Evolutionary conservation across 1,140 invertebrate species (phyloP).

Genomic region (Macrotrachela quadricornifera): DNA sequence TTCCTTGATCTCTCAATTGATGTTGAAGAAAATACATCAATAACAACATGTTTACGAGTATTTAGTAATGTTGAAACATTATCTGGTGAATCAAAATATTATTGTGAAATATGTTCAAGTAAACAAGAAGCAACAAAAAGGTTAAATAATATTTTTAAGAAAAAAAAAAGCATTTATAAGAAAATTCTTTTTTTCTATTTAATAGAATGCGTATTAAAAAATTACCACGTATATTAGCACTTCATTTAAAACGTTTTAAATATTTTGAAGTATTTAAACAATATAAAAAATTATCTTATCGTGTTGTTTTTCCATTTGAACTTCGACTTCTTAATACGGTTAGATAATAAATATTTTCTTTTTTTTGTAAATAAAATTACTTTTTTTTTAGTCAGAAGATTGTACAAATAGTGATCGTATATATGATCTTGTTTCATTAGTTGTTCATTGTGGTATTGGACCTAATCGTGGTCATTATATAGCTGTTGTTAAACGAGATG

Average conservation of each 20-base stretch:
- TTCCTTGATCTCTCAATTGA: constrained; percentile 97
- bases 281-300: constrained; percentile 92
- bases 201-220: constrained; percentile 86
- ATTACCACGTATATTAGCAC: constrained; percentile 79
- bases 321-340: constrained; percentile 90
- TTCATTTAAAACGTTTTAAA: constrained; percentile 95
- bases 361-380: constrained; percentile 10
- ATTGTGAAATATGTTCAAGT: constrained; percentile 95
- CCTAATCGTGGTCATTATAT: constrained; percentile 98
- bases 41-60: constrained; percentile 86
- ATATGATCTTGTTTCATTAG: constrained; percentile 92
- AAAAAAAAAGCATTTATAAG: background rate
- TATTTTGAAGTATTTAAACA: constrained; percentile 96
- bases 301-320: constrained; percentile 94
- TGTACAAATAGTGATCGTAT: constrained; percentile 85
- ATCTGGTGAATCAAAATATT: constrained; percentile 98
- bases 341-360: constrained; percentile 23
- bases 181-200: constrained; percentile 11
- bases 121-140: constrained; percentile 86
- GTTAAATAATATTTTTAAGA: constrained; percentile 11
- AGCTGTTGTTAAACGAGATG: constrained; percentile 95
- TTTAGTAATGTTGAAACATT: constrained; percentile 96
- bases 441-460: constrained; percentile 94
- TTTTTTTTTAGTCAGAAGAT: constrained; percentile 62
- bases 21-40: constrained; percentile 95